Percentiles rank a stretch among this genome's conserved stretches.
These are phyloP conservation scores for Microhierax caerulescens DNA, from an alignment of 2,797 vertebrate species.

Conservation along the genomic window DNA sequence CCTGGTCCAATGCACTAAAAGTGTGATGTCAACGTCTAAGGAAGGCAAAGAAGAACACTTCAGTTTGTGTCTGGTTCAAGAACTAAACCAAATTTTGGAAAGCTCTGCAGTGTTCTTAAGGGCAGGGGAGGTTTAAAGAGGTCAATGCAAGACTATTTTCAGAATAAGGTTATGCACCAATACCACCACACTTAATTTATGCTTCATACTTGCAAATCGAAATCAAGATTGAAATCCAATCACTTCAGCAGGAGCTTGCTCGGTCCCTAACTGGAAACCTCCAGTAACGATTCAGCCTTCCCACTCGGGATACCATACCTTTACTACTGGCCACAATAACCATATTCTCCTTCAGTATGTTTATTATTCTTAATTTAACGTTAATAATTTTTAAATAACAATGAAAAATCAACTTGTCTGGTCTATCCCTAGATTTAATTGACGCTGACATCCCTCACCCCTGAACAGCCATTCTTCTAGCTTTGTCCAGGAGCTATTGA, in stretches of 20 bases:
- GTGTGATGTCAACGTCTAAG: background rate
- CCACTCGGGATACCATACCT: rapidly evolving
- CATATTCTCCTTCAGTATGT: background rate
- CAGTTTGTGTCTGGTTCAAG: background rate
- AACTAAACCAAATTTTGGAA: background rate
- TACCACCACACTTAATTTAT: background rate
- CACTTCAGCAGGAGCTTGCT: background rate
- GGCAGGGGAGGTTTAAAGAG: rapidly evolving
- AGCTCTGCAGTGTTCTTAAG: background rate
- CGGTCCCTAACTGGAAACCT: background rate
- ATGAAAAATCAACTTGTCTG: background rate
- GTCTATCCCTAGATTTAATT: background rate
- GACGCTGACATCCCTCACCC: background rate
- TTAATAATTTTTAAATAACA: background rate
- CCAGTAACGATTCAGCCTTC: background rate
- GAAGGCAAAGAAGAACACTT: background rate
- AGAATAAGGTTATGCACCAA: background rate
- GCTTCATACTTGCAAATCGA: background rate
- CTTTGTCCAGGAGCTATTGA: background rate
- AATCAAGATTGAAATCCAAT: background rate
- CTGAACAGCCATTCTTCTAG: background rate
- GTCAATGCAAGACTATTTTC: background rate
- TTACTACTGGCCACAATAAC: background rate
- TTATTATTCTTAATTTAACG: background rate
- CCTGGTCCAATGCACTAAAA: background rate